These are phyloP conservation scores for Bovichtus diacanthus DNA, from an alignment of 2,797 vertebrate species.

Conservation along the genomic window DNA sequence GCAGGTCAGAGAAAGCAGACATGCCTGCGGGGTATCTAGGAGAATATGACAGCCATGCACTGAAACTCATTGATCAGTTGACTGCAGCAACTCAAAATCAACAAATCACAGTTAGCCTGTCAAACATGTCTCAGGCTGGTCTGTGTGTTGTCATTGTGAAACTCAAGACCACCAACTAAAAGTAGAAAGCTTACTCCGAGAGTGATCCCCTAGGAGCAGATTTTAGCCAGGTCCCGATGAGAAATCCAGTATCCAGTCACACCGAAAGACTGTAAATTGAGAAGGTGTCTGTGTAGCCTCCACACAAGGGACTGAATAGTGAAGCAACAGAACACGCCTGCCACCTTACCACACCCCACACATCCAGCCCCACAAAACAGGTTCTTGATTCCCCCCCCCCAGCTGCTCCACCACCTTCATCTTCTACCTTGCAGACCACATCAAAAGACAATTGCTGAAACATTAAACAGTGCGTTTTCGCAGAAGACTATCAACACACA, in stretches of 20 bases:
- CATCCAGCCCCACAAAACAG: constrained; percentile 81
- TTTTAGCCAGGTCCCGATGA: not conserved
- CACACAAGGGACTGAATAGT: constrained; percentile 39
- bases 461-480: constrained; percentile 1
- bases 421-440: constrained; percentile 48
- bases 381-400: constrained; percentile 62
- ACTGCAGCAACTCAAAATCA: constrained; percentile 2
- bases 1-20: constrained; percentile 61
- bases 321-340: constrained; percentile 69
- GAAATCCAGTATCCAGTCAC: constrained; percentile 17
- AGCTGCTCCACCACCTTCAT: constrained; percentile 9
- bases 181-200: not conserved
- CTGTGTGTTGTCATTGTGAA: not conserved
- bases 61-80: constrained; percentile 38
- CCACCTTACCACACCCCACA: constrained; percentile 78
- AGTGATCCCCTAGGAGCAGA: not conserved
- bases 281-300: constrained; percentile 40
- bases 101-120: not conserved
- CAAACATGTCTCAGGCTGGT: not conserved
- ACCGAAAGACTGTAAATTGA: constrained; percentile 42
- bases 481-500: not conserved
- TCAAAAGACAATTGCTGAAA: constrained; percentile 54
- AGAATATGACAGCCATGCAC: constrained; percentile 59
- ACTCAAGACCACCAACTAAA: not conserved
- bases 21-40: constrained; percentile 43